Evolutionary conservation across 2,797 vertebrate species (phyloP).

Genomic region (Meriones psammophilus): DNA sequence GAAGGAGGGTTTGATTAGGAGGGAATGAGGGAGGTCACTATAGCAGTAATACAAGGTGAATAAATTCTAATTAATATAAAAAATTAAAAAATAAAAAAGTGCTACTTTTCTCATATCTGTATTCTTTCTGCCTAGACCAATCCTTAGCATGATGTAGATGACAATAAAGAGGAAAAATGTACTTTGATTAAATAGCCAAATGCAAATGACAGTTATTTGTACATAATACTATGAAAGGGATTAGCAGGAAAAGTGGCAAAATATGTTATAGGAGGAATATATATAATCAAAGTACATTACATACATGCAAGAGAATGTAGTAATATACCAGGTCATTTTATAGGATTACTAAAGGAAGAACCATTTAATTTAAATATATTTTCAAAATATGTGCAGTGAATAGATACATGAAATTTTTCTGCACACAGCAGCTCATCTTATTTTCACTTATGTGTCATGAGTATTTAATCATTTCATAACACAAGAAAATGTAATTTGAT

Average conservation of each 20-base stretch:
- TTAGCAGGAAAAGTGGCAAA: not conserved
- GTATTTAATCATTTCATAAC: constrained; percentile 33
- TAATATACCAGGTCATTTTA: not conserved
- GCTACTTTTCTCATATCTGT: not conserved
- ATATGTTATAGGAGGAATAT: not conserved
- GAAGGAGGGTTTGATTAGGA: too few relatives aligned
- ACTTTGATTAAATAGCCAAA: not conserved
- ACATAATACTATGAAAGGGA: constrained; percentile 21
- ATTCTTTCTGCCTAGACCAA: not conserved
- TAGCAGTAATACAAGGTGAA: too few relatives aligned
- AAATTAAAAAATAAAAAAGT: too few relatives aligned
- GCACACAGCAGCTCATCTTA: not conserved
- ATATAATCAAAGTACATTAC: not conserved
- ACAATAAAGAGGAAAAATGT: not conserved
- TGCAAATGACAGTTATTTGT: constrained; percentile 15
- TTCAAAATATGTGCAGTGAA: constrained; percentile 34
- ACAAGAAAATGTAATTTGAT: not conserved
- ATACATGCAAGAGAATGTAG: not conserved
- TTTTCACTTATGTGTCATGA: constrained; percentile 9
- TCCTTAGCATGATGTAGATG: not conserved
- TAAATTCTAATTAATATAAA: too few relatives aligned
- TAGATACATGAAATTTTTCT: not conserved
- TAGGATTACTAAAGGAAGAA: not conserved
- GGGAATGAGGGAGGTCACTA: too few relatives aligned
- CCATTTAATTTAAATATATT: constrained; percentile 20